A percentile compares a stretch with the other conserved stretches of the same genome.
phyloP scores from a whole-genome alignment of 2,113 vertebrate genomes.

The Lophotis ruficrista region DNA sequence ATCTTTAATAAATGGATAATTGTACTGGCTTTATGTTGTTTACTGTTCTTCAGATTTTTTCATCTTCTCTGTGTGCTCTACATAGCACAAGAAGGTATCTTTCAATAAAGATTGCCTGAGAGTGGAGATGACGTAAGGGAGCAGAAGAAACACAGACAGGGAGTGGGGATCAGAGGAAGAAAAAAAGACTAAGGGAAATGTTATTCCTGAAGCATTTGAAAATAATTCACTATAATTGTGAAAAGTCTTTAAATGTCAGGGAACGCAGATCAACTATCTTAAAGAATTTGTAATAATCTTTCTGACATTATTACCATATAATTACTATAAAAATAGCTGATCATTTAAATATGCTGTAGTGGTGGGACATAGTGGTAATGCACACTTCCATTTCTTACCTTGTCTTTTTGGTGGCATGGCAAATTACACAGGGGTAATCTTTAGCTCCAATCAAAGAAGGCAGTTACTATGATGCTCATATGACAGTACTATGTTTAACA shows the following conservation, averaged over 20 bases:
- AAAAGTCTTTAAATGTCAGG: not conserved
- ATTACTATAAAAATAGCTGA: not conserved
- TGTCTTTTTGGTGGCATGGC: not conserved
- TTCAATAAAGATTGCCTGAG: constrained; percentile 27
- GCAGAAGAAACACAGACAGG: not conserved
- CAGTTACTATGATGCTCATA: not conserved
- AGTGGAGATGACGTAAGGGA: not conserved
- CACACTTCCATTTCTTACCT: not conserved
- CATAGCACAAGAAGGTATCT: not conserved
- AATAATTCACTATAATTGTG: not conserved
- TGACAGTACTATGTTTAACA: not conserved
- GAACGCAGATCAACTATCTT: not conserved
- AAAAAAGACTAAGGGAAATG: not conserved
- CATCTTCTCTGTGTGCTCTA: constrained; percentile 19
- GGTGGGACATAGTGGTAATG: not conserved
- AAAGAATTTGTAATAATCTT: not conserved
- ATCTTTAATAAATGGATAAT: constrained; percentile 50
- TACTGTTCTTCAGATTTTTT: constrained; percentile 27
- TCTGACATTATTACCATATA: not conserved
- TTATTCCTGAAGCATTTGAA: not conserved
- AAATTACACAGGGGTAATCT: not conserved
- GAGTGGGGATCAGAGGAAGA: not conserved
- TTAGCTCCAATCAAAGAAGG: not conserved
- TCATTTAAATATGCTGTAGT: not conserved
- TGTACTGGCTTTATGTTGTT: constrained; percentile 38